Evolutionary conservation across 2,888 invertebrate genomes (phyloP).

Genomic region (Graphium colonna): DNA sequence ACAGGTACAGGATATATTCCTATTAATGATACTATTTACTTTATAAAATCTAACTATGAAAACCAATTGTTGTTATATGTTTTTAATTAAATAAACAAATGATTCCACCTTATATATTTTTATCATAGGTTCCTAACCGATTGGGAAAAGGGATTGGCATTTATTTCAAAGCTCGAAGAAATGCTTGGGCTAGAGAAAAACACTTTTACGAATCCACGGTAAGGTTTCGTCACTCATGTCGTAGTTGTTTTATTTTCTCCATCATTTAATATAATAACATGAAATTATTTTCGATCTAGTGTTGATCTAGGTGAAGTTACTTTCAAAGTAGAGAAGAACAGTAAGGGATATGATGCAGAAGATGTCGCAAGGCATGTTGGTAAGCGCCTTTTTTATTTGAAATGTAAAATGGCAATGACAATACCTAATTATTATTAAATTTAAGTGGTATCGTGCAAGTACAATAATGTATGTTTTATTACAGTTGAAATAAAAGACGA

Average conservation of each 20-base stretch:
- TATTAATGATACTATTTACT: neutral
- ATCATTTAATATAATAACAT: no score
- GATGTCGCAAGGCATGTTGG: constrained; percentile 84
- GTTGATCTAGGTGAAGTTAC: constrained; percentile 88
- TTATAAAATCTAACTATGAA: constrained; percentile 31
- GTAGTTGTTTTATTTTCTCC: constrained; percentile 1
- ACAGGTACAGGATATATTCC: constrained; percentile 72
- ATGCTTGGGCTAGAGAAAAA: constrained; percentile 83
- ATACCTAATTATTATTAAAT: no score
- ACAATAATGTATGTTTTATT: constrained; percentile 28
- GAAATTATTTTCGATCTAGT: no score
- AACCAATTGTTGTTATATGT: no score
- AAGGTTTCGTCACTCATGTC: no score
- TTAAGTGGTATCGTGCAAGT: no score
- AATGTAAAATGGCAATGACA: neutral
- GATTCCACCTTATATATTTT: neutral
- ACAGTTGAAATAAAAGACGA: constrained; percentile 82
- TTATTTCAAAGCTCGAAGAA: constrained; percentile 85
- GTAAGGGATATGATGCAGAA: constrained; percentile 82
- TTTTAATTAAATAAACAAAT: neutral
- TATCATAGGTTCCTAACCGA: constrained; percentile 57
- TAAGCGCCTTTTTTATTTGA: constrained; percentile 53
- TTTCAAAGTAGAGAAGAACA: constrained; percentile 85
- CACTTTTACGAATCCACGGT: constrained; percentile 83
- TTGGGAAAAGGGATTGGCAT: constrained; percentile 87